Evolutionary conservation across 1,140 invertebrate species (phyloP), one percentile per base, ranked within the genome.

Genomic region (Phthorimaea operculella): DNA sequence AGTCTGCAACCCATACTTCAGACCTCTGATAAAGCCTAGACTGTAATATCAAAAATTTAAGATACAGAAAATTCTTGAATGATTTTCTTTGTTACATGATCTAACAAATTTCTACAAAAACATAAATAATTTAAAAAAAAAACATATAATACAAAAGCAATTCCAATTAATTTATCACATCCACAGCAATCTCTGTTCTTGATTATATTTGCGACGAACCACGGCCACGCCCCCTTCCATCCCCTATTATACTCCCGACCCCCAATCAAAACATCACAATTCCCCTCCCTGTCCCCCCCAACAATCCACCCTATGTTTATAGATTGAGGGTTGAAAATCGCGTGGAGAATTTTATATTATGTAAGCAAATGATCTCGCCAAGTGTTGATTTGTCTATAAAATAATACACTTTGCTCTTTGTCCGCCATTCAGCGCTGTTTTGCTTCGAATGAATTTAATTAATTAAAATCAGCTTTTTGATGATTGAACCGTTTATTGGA

Each of bases 361-460:
- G 63, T 77, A 74, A 76, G 66, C 62, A 71, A 56, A 66, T 64
- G 70, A 60, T 61, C 54, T 54, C 59, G 62, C 66, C 60, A 54
- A 68, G 71, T 74, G 76, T 76, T 59, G 77, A 80, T 79, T 82
- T 80, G 76, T 79, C 74, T 75, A 84, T 82, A 79, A 82, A 84
- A 84, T 84, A 84, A 84, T 84, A 84, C 81, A 84, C 81, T 82
- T 82, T 82, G 75, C 69, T 77, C 79, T 82, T 84, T 84, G 81
- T 82, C 73, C 75, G 79, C 52, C 70, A 79, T 75, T 79, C 73
- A 81, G 75, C 74, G 79, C 78, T 28, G 21, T 81, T 82, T 67
- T 72, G 70, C 72, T 72, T 74, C 78, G 62, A 82, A 76, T 80
- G 71, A 79, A 82, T 77, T 80, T 82, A 79, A 80, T 83, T 83